Evolutionary conservation across 2,888 invertebrate species (phyloP).

Genomic region (Cerastis rubricosa): DNA sequence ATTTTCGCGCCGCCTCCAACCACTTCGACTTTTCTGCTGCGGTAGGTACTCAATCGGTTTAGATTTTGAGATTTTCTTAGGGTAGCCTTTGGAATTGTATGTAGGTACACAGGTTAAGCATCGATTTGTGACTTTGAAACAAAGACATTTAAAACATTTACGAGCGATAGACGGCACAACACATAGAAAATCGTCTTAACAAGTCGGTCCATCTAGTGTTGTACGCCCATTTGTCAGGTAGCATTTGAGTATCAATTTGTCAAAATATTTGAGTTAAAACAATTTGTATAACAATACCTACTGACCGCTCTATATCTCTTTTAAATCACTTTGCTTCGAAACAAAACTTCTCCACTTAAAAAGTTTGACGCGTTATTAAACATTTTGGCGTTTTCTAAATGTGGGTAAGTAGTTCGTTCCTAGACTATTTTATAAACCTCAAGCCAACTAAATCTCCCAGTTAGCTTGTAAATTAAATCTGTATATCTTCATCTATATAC

Average conservation of each 20-base stretch:
- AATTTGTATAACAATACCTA: too few species aligned
- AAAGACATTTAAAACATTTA: neutral
- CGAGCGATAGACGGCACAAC: neutral
- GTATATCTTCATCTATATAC: too few species aligned
- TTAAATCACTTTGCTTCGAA: neutral
- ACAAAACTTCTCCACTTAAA: neutral
- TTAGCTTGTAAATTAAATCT: neutral
- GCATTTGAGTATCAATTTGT: neutral
- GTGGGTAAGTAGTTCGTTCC: neutral
- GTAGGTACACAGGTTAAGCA: too few species aligned
- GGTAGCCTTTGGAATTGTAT: too few species aligned
- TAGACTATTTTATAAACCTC: neutral
- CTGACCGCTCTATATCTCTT: neutral
- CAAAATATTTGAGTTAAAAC: neutral
- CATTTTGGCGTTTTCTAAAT: slow-evolving; percentile 17
- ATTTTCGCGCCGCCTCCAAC: too few species aligned
- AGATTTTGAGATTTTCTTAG: too few species aligned
- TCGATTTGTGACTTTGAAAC: neutral
- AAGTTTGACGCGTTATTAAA: neutral
- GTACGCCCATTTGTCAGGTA: neutral
- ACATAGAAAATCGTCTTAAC: neutral
- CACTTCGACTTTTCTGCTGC: neutral
- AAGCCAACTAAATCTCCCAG: neutral
- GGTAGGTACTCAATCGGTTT: too few species aligned
- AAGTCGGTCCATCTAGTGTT: neutral